Base-by-base conservation (phyloP, 2,113 vertebrate genomes). In the Chlorodrepanis virens region DNA sequence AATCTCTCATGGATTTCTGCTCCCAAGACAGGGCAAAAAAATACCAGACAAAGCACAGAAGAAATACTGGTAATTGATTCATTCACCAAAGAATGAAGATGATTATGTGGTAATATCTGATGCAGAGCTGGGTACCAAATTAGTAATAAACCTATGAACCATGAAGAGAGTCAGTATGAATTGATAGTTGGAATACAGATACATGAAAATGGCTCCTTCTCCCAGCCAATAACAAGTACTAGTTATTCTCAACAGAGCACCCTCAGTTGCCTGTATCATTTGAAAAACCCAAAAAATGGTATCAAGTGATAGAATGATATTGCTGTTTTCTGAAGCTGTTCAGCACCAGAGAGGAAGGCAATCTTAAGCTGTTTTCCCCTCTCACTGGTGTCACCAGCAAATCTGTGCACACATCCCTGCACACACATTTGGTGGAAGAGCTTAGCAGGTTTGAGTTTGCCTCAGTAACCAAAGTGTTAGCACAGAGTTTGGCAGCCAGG, bases 11-110 rank as follows among this genome's bases (percentile, higher is more conserved):
- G 69, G 98, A 99, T 92, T 97, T 98, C 92, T 97, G 90, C 64
- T 97, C 96, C n/a, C 97, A 97, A 56, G 80, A 94, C 8, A 94
- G 97, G 80, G 92, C 97, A 57, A 97, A 97, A 97, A 98, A 98
- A 79, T 90, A 97, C 89, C 98, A 93, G 97, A 98, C 33, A 98
- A 98, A 97, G 98, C 98, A 98, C 98, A 98, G 94, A 98, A 98
- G 95, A 99, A 99, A 96, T 98, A 98, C 61, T 98, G 98, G 98
- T 98, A 99, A 97, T 98, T 96, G 31, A 99, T 98, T 80, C 98
- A 99, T 97, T 53, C 96, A 98, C 98, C 93, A 98, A 99, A 99
- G 94, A 99, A 99, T 88, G 97, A 99, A 95, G 98, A 99, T 40
- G 98, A 99, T 56, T 97, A 98, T 24, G 97, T 98, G 76, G 98